These are phyloP conservation scores for Arbacia lixula DNA, from an alignment of 53 echinoderm and acorn worm genomes.

Conservation along the genomic window DNA sequence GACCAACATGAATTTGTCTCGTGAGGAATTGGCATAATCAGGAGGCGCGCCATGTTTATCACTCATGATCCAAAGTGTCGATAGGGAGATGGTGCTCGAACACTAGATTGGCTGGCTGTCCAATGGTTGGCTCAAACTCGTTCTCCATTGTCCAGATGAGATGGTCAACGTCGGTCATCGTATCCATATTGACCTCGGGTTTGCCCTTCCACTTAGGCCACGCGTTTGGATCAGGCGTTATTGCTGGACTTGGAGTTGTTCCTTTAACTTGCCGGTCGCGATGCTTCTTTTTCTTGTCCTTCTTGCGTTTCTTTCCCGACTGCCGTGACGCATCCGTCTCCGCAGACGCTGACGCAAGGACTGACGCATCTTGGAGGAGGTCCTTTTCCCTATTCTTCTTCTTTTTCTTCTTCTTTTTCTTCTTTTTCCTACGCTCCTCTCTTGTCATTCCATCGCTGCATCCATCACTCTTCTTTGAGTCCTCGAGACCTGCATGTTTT, in stretches of 20 bases:
- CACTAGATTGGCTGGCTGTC: background rate
- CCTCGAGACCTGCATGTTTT: no score
- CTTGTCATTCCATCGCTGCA: background rate
- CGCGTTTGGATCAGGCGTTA: background rate
- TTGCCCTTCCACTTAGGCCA: slow-evolving; percentile 42
- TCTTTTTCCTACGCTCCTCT: slow-evolving; percentile 3
- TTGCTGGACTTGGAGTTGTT: background rate
- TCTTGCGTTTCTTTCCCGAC: background rate
- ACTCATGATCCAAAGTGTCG: no score
- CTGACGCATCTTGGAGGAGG: background rate
- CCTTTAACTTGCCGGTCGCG: background rate
- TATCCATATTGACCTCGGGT: background rate
- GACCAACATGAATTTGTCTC: no score
- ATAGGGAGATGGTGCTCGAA: no score
- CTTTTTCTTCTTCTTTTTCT: slow-evolving; percentile 22
- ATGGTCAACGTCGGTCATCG: slow-evolving; percentile 28
- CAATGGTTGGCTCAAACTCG: slow-evolving; percentile 12
- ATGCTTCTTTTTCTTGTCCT: background rate
- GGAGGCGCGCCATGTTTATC: no score
- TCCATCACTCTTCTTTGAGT: background rate
- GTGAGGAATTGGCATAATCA: no score
- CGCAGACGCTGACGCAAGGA: background rate
- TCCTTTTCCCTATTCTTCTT: background rate
- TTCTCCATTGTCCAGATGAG: slow-evolving; percentile 42
- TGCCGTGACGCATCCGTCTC: background rate